phyloP scores from a whole-genome alignment of 2,113 vertebrate genomes.

The Cephalopterus ornatus region DNA sequence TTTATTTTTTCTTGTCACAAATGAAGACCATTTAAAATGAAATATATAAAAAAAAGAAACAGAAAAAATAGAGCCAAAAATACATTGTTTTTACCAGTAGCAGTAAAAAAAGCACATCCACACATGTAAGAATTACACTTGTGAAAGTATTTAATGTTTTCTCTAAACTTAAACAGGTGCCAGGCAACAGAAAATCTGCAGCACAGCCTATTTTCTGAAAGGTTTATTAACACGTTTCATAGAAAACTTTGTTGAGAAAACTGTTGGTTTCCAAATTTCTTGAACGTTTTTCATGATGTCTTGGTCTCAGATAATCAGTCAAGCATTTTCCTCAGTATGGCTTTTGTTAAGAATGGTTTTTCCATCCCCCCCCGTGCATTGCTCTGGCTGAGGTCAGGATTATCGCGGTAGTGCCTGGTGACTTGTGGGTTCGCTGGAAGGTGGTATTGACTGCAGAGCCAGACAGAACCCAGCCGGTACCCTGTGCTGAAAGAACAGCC shows the following conservation, averaged over 20 bases:
- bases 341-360: not conserved
- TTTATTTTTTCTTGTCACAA: not conserved
- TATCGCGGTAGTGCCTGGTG: no score
- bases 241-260: not conserved
- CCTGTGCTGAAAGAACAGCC: fast-evolving
- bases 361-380: no score
- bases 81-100: not conserved
- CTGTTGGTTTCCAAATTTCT: not conserved
- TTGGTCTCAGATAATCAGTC: not conserved
- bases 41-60: not conserved
- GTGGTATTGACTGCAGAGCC: not conserved
- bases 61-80: not conserved
- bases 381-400: no score
- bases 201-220: not conserved
- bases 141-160: not conserved
- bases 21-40: not conserved
- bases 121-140: not conserved
- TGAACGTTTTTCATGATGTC: not conserved
- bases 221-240: not conserved
- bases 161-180: not conserved
- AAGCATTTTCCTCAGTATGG: not conserved
- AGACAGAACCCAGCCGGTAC: no score
- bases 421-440: not conserved
- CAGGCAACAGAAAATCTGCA: not conserved
- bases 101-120: not conserved